Conservation (phyloP, 2,888 invertebrate species). For the Temnothorax unifasciatus region DNA sequence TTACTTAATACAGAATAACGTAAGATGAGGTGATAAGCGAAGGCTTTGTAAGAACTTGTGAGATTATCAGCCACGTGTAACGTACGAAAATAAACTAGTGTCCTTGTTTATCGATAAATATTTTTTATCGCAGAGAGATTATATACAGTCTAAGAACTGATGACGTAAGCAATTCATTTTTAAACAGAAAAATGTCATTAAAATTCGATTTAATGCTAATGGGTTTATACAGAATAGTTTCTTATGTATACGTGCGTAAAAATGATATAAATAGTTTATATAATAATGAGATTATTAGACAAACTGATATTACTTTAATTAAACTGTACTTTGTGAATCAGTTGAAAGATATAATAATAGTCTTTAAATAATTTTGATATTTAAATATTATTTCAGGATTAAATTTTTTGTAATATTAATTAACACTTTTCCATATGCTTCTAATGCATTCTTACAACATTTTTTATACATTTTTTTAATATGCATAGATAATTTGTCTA, state of each 20-base stretch:
- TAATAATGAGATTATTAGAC: background rate
- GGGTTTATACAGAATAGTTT: background rate
- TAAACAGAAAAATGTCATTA: background rate
- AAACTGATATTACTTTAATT: background rate
- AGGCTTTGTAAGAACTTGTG: background rate
- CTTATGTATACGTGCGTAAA: background rate
- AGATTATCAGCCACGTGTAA: conserved; percentile 4
- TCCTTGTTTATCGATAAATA: conserved; percentile 25
- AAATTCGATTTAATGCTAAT: background rate
- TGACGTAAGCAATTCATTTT: conserved; percentile 22
- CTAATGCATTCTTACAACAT: background rate
- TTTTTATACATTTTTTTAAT: background rate
- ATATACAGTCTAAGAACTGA: conserved; percentile 9
- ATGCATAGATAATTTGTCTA: background rate
- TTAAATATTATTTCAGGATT: background rate
- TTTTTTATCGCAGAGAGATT: background rate
- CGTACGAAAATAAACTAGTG: background rate
- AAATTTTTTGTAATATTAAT: background rate
- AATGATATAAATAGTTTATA: background rate
- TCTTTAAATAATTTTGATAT: background rate
- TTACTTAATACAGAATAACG: conserved; percentile 29
- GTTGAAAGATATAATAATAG: background rate
- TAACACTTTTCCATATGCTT: background rate
- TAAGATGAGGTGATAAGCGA: background rate
- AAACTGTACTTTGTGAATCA: background rate